Evolutionary conservation across 2,797 vertebrate species (phyloP).

Genomic region (Toxotes lorentzi): DNA sequence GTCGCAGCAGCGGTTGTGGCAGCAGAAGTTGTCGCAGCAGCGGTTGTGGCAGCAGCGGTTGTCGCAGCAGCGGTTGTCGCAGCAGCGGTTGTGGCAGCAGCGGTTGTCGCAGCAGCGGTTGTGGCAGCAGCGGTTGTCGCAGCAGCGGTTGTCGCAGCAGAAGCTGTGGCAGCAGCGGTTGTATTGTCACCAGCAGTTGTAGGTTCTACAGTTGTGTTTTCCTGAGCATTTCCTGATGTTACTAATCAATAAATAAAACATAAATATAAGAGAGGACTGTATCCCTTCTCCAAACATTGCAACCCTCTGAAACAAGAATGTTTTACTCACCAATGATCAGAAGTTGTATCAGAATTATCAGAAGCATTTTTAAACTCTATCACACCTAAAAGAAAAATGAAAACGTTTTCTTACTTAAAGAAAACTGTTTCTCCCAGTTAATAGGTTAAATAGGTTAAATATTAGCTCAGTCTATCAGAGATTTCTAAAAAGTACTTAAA

Average conservation of each 20-base stretch:
- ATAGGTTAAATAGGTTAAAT: neutral
- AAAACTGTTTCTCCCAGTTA: neutral
- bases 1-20: neutral
- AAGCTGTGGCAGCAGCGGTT: neutral
- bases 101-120: accelerated
- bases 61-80: accelerated
- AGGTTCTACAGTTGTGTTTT: accelerated
- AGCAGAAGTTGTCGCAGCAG: accelerated
- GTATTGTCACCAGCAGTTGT: neutral
- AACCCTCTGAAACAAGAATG: neutral
- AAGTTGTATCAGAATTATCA: slow-evolving; percentile 45
- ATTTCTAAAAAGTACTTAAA: neutral
- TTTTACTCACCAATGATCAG: slow-evolving; percentile 59
- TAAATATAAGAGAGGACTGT: neutral
- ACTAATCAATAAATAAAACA: slow-evolving; percentile 4
- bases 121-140: neutral
- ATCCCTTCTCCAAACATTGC: neutral
- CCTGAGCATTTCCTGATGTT: slow-evolving; percentile 40
- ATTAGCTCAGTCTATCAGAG: neutral
- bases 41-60: accelerated
- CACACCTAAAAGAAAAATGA: slow-evolving; percentile 20
- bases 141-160: accelerated
- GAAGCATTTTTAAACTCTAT: slow-evolving; percentile 48
- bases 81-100: accelerated
- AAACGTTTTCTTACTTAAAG: neutral